Evolutionary conservation across 2,888 invertebrate genomes (phyloP).

Genomic region (Agonum fuliginosum): DNA sequence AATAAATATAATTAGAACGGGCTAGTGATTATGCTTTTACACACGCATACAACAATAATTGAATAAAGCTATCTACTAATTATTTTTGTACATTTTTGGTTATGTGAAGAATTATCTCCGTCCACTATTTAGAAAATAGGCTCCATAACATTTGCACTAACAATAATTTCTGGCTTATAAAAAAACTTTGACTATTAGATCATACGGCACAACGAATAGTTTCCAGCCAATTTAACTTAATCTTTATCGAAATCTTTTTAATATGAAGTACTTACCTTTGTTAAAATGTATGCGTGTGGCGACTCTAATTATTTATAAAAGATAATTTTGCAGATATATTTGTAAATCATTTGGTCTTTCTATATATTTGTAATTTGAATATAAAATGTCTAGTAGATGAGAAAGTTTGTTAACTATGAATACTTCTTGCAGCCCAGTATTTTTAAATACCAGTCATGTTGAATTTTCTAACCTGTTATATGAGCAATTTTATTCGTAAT

Average conservation of each 20-base stretch:
- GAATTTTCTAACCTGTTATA: slow-evolving; percentile 29
- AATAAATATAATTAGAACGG: not conserved
- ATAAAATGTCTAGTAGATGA: slow-evolving; percentile 3
- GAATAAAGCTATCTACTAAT: not conserved
- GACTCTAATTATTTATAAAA: not conserved
- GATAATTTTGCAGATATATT: slow-evolving; percentile 7
- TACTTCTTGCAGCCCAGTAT: not conserved
- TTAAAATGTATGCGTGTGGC: slow-evolving; percentile 20
- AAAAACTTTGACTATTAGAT: not conserved
- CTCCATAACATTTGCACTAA: slow-evolving; percentile 10
- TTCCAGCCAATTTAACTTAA: slow-evolving; percentile 12
- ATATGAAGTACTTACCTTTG: not conserved
- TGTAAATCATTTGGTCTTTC: slow-evolving; percentile 12
- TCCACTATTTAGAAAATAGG: slow-evolving; percentile 43
- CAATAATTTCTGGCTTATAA: slow-evolving; percentile 14
- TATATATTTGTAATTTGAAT: slow-evolving; percentile 15
- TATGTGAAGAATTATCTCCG: slow-evolving; percentile 24
- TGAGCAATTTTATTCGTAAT: slow-evolving; percentile 18
- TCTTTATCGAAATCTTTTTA: not conserved
- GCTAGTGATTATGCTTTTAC: slow-evolving; percentile 13
- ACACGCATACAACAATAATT: slow-evolving; percentile 25
- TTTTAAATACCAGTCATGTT: not conserved
- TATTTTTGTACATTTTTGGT: not conserved
- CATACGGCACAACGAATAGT: slow-evolving; percentile 36
- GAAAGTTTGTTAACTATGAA: slow-evolving; percentile 3